A percentile compares a stretch with the other conserved stretches of the same genome.
These are phyloP conservation scores for Synanthedon andrenaeformis DNA, from an alignment of 2,888 invertebrate genomes.

Conservation along the genomic window DNA sequence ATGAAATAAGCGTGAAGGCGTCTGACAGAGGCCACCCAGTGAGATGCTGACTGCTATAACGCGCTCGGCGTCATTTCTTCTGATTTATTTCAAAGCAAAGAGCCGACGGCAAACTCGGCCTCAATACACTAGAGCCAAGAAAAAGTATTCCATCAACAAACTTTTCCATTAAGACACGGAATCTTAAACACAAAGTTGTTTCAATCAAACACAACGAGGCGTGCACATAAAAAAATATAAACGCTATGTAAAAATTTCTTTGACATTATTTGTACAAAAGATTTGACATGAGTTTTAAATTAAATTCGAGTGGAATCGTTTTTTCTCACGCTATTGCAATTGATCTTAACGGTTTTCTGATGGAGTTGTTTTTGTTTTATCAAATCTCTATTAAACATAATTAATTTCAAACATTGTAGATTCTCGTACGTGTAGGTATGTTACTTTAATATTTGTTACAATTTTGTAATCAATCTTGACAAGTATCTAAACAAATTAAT, in stretches of 20 bases:
- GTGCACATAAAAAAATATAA: background rate
- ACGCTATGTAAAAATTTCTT: background rate
- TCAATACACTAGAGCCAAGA: conserved; percentile 25
- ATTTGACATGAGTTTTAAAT: conserved; percentile 37
- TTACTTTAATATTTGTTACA: too few relatives aligned
- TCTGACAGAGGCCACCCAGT: conserved; percentile 57
- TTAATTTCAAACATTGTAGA: background rate
- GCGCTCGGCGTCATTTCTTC: conserved; percentile 58
- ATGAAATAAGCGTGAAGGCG: conserved; percentile 61
- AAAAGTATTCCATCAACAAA: conserved; percentile 6
- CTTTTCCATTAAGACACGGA: background rate
- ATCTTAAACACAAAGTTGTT: background rate
- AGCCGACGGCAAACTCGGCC: conserved; percentile 26
- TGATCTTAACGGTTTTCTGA: conserved; percentile 11
- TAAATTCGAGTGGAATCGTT: conserved; percentile 38
- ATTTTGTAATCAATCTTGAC: too few relatives aligned
- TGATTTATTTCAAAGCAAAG: conserved; percentile 19
- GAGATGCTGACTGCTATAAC: conserved; percentile 59
- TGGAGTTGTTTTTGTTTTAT: background rate
- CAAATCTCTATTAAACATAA: background rate
- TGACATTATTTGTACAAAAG: conserved; percentile 6
- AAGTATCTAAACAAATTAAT: too few relatives aligned
- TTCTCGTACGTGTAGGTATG: too few relatives aligned
- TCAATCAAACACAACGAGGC: background rate
- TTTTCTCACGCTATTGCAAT: conserved; percentile 39